Percentiles rank a stretch among this genome's conserved stretches.
Evolutionary conservation across 1,140 invertebrate genomes (phyloP).

Genomic region (Heliothis subflexa): DNA sequence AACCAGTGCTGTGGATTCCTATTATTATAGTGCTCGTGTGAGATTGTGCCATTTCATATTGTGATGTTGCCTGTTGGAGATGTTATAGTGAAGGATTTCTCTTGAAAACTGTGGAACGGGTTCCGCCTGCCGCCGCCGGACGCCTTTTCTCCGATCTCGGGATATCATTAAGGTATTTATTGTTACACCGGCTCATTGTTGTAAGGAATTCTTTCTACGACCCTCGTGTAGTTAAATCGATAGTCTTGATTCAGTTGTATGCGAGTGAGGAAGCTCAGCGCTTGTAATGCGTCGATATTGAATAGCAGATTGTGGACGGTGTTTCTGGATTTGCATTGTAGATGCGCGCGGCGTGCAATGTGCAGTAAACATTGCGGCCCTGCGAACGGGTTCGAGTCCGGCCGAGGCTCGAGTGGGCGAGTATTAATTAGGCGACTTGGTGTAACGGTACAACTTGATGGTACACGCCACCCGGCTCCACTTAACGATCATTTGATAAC

Average conservation of each 20-base stretch:
- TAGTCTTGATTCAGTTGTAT: conserved; percentile 71
- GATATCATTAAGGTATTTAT: conserved; percentile 87
- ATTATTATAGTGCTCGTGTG: conserved; percentile 73
- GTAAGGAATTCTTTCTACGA: conserved; percentile 81
- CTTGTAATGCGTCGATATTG: conserved; percentile 68
- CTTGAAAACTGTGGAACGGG: conserved; percentile 78
- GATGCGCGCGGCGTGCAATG: conserved; percentile 70
- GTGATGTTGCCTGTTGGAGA: conserved; percentile 78
- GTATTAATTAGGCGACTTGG: conserved; percentile 75
- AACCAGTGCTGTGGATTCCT: conserved; percentile 80
- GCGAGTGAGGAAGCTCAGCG: conserved; percentile 56
- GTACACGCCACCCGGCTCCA: conserved; percentile 34
- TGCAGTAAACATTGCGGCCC: conserved; percentile 57
- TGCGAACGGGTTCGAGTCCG: conserved; percentile 65
- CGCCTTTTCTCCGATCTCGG: conserved; percentile 82
- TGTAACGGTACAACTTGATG: conserved; percentile 66
- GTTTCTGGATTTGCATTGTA: conserved; percentile 79
- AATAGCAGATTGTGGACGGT: conserved; percentile 69
- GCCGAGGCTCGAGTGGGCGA: conserved; percentile 66
- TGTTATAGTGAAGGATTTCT: conserved; percentile 80
- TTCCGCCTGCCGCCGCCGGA: conserved; percentile 75
- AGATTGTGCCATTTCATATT: conserved; percentile 78
- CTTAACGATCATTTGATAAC: conserved; percentile 67
- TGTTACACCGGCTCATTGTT: conserved; percentile 85
- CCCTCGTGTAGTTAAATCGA: conserved; percentile 80